Evolutionary conservation across 2,888 invertebrate species (phyloP).

Genomic region (Acanthosoma haemorrhoidale): DNA sequence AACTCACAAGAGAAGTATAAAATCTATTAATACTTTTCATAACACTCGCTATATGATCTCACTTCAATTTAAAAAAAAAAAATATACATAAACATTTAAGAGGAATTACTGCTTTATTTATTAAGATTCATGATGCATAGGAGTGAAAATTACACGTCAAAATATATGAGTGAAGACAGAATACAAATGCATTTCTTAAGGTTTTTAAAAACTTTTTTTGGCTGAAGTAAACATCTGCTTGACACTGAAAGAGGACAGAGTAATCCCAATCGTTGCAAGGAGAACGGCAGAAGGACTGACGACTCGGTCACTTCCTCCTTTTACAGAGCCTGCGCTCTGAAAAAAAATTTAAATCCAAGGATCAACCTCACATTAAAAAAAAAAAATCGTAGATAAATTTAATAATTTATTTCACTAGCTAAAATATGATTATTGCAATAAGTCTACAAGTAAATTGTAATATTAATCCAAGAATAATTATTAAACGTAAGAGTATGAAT

Average conservation of each 20-base stretch:
- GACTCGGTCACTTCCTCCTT: slow-evolving; percentile 15
- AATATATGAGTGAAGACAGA: background rate
- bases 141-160: slow-evolving; percentile 2
- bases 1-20: no score
- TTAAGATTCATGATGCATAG: background rate
- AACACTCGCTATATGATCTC: no score
- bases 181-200: background rate
- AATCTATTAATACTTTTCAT: no score
- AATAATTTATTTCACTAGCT: background rate
- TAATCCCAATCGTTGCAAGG: slow-evolving; percentile 39
- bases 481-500: background rate
- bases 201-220: slow-evolving; percentile 29
- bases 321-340: slow-evolving; percentile 10
- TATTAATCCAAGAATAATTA: background rate
- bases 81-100: no score
- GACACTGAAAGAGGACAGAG: slow-evolving; percentile 40
- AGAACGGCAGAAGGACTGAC: slow-evolving; percentile 37
- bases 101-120: background rate
- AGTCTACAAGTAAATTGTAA: background rate
- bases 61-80: background rate
- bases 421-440: background rate
- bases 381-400: background rate
- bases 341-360: background rate
- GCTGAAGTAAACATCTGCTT: slow-evolving; percentile 38
- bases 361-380: background rate